Evolutionary conservation across 2,113 vertebrate species (phyloP), one percentile per base, ranked within the genome.

Genomic region (Brienomyrus brachyistius): DNA sequence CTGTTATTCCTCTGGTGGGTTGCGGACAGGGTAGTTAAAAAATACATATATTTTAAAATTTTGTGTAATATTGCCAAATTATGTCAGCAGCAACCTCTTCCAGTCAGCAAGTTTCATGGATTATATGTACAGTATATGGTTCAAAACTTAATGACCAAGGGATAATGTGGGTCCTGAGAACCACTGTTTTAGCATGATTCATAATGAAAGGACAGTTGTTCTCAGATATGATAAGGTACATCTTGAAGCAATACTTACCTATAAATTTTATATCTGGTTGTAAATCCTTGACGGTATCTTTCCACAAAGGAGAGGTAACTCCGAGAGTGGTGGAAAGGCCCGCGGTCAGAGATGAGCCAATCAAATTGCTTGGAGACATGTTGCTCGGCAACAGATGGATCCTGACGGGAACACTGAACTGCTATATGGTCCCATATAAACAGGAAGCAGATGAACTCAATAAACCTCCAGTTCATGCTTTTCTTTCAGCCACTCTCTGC

Each of bases 381-480:
- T 96, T 99, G 98, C 94, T 98, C 97, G 95, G 97, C 96, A 95
- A 96, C 97, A 95, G 96, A 97, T 94, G 97, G 96, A 94, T 99
- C 98, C 96, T 98, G 97, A 95, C 96, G 97, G 96, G 97, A 98
- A 97, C 97, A 97, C 97, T 97, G 97, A 96, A 98, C 97, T 96
- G 97, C 97, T 97, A 98, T 97, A 97, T 97, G 97, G 96, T 98
- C 97, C 98, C 98, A 99, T 99, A 99, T 96, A 98, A 99, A 98
- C 97, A 99, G 98, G 97, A 99, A 97, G 97, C 98, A 99, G 97
- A 98, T 98, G 96, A 99, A 97, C 98, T 98, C 97, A 98, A 97
- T 97, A 97, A 98, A 97, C 97, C 98, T 98, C 98, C 98, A 99
- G 98, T 98, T 99, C 98, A 99, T 99, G 98, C 98, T 99, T 99